These are phyloP conservation scores for Cydia fagiglandana DNA, from an alignment of 1,140 invertebrate genomes.

Conservation along the genomic window DNA sequence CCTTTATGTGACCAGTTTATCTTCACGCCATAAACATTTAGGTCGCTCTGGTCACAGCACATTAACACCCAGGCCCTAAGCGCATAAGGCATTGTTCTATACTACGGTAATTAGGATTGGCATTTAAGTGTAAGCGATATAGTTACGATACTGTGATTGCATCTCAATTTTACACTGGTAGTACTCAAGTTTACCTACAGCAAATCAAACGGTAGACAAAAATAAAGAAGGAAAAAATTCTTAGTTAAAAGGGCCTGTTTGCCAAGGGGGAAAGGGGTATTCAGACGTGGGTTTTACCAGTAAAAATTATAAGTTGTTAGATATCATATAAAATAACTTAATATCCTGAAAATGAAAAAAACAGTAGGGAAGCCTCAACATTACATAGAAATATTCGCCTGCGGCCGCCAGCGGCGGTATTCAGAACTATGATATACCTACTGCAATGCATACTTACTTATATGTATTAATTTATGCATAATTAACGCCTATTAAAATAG, in stretches of 20 bases:
- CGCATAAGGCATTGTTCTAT: background rate
- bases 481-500: background rate
- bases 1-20: constrained; percentile 16
- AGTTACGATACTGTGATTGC: background rate
- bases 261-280: too few species aligned
- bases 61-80: background rate
- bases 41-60: constrained; percentile 5
- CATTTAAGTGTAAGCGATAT: background rate
- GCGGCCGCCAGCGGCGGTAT: too few species aligned
- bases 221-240: too few species aligned
- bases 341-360: too few species aligned
- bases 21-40: constrained; percentile 14
- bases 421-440: background rate
- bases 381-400: too few species aligned
- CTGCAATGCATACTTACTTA: background rate
- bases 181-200: background rate
- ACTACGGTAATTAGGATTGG: constrained; percentile 1
- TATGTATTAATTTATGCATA: background rate
- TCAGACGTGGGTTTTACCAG: too few species aligned
- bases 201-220: too few species aligned
- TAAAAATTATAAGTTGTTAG: too few species aligned
- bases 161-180: background rate
- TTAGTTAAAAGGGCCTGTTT: too few species aligned
- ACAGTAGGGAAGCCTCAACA: too few species aligned
- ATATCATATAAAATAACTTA: too few species aligned